These are phyloP conservation scores for Ischnura elegans DNA, from an alignment of 2,888 invertebrate genomes.

Conservation along the genomic window DNA sequence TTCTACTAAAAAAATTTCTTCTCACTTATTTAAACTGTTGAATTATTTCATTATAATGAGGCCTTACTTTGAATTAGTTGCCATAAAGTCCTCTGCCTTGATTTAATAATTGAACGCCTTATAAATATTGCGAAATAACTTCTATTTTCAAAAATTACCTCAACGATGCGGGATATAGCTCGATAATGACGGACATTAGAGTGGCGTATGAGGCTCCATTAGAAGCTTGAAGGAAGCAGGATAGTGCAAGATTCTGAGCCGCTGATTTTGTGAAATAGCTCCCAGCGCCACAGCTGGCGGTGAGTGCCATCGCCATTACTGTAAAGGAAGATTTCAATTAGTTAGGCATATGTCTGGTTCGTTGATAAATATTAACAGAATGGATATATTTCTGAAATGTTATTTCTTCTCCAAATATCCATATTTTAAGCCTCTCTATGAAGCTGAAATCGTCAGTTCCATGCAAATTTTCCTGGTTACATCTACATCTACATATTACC, in stretches of 20 bases:
- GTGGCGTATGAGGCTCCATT: constrained; percentile 89
- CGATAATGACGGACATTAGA: constrained; percentile 89
- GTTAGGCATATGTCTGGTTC: too few relatives aligned
- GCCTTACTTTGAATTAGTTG: too few relatives aligned
- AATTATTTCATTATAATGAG: too few relatives aligned
- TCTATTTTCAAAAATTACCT: constrained; percentile 80
- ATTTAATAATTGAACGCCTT: background rate
- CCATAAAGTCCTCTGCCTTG: background rate
- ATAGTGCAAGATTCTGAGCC: constrained; percentile 85
- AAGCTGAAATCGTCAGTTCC: too few relatives aligned
- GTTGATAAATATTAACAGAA: too few relatives aligned
- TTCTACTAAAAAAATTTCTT: too few relatives aligned
- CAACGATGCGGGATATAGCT: constrained; percentile 90
- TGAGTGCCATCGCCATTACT: constrained; percentile 88
- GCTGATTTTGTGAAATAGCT: constrained; percentile 88
- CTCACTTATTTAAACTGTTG: too few relatives aligned
- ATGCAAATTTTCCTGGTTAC: too few relatives aligned
- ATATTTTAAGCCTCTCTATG: too few relatives aligned
- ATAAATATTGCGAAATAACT: background rate
- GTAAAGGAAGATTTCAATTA: constrained; percentile 72
- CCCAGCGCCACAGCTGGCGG: constrained; percentile 86
- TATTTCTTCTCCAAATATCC: too few relatives aligned
- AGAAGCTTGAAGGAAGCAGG: constrained; percentile 89
- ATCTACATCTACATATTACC: too few relatives aligned
- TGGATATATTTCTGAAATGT: too few relatives aligned